These are phyloP conservation scores for Heliconius hermathena DNA, from an alignment of 1,140 invertebrate genomes.

Conservation along the genomic window DNA sequence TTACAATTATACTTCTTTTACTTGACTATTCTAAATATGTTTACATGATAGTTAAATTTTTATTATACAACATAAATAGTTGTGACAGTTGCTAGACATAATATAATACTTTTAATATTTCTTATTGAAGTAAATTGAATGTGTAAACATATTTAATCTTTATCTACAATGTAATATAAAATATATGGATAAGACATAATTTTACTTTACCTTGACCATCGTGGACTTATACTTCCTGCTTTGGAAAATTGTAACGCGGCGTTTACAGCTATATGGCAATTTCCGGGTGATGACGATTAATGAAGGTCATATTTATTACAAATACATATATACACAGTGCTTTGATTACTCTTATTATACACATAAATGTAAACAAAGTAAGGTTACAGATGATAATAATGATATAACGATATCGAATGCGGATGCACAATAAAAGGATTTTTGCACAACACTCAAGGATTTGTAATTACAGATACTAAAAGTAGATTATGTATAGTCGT, in stretches of 20 bases:
- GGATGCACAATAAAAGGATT: constrained; percentile 21
- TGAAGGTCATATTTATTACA: constrained; percentile 67
- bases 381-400: constrained; percentile 44
- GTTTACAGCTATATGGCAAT: constrained; percentile 64
- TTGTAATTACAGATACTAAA: not conserved
- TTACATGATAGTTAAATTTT: not conserved
- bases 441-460: constrained; percentile 19
- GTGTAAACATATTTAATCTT: not conserved
- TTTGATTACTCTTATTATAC: constrained; percentile 39
- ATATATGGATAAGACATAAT: constrained; percentile 40
- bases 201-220: constrained; percentile 66
- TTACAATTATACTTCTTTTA: not conserved
- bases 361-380: constrained; percentile 46
- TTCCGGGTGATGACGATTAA: constrained; percentile 71
- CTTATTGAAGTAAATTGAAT: not conserved
- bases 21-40: not conserved
- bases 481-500: not conserved
- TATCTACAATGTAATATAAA: not conserved
- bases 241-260: constrained; percentile 75
- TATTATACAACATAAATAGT: not conserved
- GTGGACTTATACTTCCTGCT: constrained; percentile 68
- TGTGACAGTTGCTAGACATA: not conserved
- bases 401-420: constrained; percentile 29
- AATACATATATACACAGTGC: constrained; percentile 40
- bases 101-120: not conserved